phyloP scores from a whole-genome alignment of 2,888 invertebrate genomes.

The Mimachlamys varia region DNA sequence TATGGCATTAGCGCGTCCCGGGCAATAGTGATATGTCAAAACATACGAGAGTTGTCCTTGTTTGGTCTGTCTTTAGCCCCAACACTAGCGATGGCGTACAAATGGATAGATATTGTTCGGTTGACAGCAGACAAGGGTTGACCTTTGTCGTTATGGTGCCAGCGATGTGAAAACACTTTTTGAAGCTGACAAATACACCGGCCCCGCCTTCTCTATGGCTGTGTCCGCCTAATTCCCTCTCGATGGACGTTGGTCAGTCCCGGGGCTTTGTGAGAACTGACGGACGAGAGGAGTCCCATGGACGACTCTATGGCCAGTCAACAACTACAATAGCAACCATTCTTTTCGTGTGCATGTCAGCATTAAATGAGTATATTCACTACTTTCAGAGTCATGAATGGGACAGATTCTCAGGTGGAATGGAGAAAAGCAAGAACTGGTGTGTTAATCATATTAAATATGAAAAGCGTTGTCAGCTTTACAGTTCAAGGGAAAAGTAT shows the following conservation, averaged over 20 bases:
- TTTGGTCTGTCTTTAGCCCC: neutral
- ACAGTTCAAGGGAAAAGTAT: too few species aligned
- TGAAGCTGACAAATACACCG: neutral
- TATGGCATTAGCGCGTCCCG: neutral
- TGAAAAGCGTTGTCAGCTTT: neutral
- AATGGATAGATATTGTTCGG: conserved; percentile 24
- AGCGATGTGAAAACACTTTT: neutral
- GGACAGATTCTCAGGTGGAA: neutral
- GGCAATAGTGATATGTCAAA: neutral
- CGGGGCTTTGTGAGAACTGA: neutral
- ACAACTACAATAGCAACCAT: neutral
- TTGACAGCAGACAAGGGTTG: conserved; percentile 15
- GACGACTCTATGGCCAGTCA: neutral
- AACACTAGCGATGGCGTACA: neutral
- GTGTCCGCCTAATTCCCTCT: conserved; percentile 1
- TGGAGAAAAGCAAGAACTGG: neutral
- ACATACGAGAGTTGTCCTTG: neutral
- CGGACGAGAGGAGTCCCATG: neutral
- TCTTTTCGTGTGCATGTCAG: neutral
- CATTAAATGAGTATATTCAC: conserved; percentile 4
- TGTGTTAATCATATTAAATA: too few species aligned
- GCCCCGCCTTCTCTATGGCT: neutral
- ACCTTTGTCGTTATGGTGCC: conserved; percentile 19
- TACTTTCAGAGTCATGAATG: neutral
- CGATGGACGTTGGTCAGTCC: conserved; percentile 8